phyloP scores from a whole-genome alignment of 1,140 invertebrate species.

The Danaus plexippus region DNA sequence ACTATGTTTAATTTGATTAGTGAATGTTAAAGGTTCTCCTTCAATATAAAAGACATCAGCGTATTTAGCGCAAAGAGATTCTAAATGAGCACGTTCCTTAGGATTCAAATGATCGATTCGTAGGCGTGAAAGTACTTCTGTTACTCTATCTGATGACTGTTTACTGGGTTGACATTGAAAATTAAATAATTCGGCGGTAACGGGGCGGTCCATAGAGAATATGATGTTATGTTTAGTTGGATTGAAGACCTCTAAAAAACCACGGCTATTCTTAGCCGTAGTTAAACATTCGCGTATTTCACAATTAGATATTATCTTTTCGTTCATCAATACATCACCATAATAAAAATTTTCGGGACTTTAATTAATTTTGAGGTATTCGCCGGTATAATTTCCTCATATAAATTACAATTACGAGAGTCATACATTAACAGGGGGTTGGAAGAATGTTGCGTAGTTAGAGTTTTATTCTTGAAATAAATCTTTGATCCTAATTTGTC shows the following conservation, averaged over 20 bases:
- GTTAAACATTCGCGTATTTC: constrained; percentile 11
- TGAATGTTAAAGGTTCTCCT: constrained; percentile 26
- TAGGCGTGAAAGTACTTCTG: constrained; percentile 17
- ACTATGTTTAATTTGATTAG: constrained; percentile 31
- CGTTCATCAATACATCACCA: constrained; percentile 22
- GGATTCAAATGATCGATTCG: constrained; percentile 22
- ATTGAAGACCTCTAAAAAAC: constrained; percentile 22
- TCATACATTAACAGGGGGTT: constrained; percentile 28
- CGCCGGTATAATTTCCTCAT: constrained; percentile 35
- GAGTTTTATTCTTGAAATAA: constrained; percentile 21
- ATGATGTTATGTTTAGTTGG: constrained; percentile 25
- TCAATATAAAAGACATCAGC: constrained; percentile 29
- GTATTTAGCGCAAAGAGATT: constrained; percentile 17
- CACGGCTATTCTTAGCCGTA: constrained; percentile 21
- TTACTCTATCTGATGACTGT: constrained; percentile 6
- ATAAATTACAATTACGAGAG: constrained; percentile 30
- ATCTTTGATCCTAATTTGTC: constrained; percentile 24
- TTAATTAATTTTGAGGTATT: constrained; percentile 22
- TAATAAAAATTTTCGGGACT: constrained; percentile 24
- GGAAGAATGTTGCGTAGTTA: constrained; percentile 21
- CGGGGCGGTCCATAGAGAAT: constrained; percentile 16
- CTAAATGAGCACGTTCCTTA: constrained; percentile 23
- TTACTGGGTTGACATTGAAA: no score
- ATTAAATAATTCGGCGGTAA: no score
- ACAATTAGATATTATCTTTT: constrained; percentile 3